A percentile compares a stretch with the other conserved stretches of the same genome.
These are phyloP conservation scores for Ciconia maguari DNA, from an alignment of 2,113 vertebrate species.

Conservation along the genomic window DNA sequence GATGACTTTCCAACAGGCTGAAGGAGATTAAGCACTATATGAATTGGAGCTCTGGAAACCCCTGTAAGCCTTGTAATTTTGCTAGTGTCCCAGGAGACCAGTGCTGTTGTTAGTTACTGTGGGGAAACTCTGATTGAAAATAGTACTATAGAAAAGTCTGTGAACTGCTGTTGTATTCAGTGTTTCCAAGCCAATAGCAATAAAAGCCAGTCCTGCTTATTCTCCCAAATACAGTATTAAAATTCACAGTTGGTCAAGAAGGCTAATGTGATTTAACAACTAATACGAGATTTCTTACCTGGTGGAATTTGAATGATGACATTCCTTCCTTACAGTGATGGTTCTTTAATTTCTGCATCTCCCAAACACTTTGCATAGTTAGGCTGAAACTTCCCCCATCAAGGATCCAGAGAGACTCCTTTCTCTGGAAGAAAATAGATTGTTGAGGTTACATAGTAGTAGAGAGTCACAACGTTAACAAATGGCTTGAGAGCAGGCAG, in stretches of 20 bases:
- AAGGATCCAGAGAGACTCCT: background rate
- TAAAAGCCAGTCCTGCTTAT: background rate
- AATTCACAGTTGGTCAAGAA: background rate
- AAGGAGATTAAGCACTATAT: slow-evolving; percentile 8
- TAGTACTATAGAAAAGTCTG: background rate
- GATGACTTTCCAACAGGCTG: slow-evolving; percentile 28
- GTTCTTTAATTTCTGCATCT: background rate
- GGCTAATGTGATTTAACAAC: background rate
- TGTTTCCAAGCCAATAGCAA: slow-evolving; percentile 34
- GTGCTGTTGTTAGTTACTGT: slow-evolving; percentile 57
- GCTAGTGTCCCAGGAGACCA: slow-evolving; percentile 32
- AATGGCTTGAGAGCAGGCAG: background rate
- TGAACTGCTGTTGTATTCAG: background rate
- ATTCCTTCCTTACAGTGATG: background rate
- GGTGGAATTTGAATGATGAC: background rate
- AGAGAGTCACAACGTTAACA: background rate
- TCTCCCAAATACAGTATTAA: slow-evolving; percentile 13
- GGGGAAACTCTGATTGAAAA: slow-evolving; percentile 22
- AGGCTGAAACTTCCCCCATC: background rate
- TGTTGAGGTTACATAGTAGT: background rate
- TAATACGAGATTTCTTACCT: background rate
- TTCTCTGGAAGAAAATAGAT: background rate
- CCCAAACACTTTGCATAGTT: background rate
- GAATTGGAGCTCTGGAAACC: slow-evolving; percentile 45
- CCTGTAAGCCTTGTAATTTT: slow-evolving; percentile 44